Conservation (phyloP, 2,113 vertebrate genomes). For the Strix uralensis region DNA sequence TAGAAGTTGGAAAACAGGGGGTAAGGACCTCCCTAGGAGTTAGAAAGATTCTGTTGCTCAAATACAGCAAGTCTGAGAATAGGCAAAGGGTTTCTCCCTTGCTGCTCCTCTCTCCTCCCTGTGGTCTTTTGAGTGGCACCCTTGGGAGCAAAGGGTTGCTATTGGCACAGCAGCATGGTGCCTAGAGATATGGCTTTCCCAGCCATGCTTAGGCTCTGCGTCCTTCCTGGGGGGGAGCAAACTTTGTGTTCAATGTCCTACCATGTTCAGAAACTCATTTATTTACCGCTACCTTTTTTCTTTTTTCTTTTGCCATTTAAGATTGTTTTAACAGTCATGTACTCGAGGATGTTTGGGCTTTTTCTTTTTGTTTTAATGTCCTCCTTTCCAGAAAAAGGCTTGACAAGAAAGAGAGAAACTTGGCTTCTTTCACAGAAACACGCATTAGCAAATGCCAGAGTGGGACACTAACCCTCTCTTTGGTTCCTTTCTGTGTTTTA, state of each 20-base stretch:
- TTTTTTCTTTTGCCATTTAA: neutral
- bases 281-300: neutral
- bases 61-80: neutral
- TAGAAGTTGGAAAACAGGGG: neutral
- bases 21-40: neutral
- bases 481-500: neutral
- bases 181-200: neutral
- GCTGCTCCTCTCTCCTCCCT: neutral
- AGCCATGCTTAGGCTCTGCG: accelerated
- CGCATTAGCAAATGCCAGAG: neutral
- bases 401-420: neutral
- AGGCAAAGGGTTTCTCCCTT: neutral
- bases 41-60: neutral
- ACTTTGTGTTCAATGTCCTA: neutral
- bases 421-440: neutral
- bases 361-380: neutral
- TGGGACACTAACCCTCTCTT: neutral
- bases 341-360: accelerated
- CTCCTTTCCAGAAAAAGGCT: neutral
- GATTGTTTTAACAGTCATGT: neutral
- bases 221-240: neutral
- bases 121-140: neutral
- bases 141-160: neutral
- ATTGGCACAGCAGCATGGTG: neutral
- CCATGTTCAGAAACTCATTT: neutral